These are phyloP conservation scores for Ageneiosus marmoratus DNA, from an alignment of 2,113 vertebrate species.

Conservation along the genomic window DNA sequence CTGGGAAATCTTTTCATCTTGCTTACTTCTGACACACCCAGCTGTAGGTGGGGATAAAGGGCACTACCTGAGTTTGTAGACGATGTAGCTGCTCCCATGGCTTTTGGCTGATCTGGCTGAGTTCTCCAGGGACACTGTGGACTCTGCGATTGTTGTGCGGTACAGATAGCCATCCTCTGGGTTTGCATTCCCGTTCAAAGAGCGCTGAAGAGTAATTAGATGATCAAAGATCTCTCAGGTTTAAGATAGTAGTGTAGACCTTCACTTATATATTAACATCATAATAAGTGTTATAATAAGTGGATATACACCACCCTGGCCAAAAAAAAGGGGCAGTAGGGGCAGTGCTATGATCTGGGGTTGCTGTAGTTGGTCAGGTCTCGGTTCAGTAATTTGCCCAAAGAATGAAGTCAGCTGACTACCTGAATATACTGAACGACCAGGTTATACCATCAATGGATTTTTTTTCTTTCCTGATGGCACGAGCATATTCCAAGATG, in stretches of 20 bases:
- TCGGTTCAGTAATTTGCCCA: too few relatives aligned
- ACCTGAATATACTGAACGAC: too few relatives aligned
- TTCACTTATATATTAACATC: too few relatives aligned
- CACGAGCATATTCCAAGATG: too few relatives aligned
- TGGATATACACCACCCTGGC: too few relatives aligned
- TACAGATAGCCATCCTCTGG: slow-evolving; percentile 80
- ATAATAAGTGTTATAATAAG: neutral
- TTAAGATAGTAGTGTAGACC: too few relatives aligned
- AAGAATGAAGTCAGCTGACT: too few relatives aligned
- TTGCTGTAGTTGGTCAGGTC: too few relatives aligned
- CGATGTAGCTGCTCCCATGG: slow-evolving; percentile 75
- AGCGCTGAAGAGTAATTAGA: slow-evolving; percentile 69
- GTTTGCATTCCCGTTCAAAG: slow-evolving; percentile 82
- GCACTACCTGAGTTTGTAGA: slow-evolving; percentile 77
- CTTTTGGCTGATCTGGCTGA: slow-evolving; percentile 79
- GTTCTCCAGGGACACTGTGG: slow-evolving; percentile 83
- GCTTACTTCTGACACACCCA: neutral
- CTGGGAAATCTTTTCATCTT: neutral
- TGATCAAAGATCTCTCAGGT: neutral
- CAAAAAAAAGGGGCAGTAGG: too few relatives aligned
- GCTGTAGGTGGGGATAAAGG: slow-evolving; percentile 32
- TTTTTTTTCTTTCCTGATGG: too few relatives aligned
- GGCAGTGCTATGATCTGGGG: too few relatives aligned
- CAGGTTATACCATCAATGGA: too few relatives aligned
- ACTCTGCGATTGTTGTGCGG: slow-evolving; percentile 82